Evolutionary conservation across 2,113 vertebrate genomes (phyloP), one percentile per base, ranked within the genome.

Genomic region (Nansenia antarctica): DNA sequence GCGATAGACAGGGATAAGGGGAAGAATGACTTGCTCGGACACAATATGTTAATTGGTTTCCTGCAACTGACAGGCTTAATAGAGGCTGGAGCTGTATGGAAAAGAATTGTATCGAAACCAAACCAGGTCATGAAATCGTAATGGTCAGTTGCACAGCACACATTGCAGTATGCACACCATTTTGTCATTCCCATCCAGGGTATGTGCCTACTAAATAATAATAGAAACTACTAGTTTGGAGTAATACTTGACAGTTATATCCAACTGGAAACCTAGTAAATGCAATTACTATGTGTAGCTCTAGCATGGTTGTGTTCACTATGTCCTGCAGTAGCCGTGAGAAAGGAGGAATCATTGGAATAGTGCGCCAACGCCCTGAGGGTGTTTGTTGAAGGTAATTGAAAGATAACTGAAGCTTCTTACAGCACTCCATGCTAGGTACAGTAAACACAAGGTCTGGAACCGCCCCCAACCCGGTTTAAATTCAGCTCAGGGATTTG

Each of bases 41-140:
- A 88, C 80, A 83, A 79, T 87, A 90, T 91, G 84, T 85, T 91
- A 92, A 91, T 91, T 91, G 88, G 74, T 81, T 85, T 55, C 70
- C 83, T 77, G 57, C 84, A 79, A 85, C 65, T 86, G 85, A 87
- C 82, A 86, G 82, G 70, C 73, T 78, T 82, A 78, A 77, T 84
- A 90, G 84, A 91, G 83, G 86, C 85, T 81, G 82, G 70, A 70
- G 82, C 76, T 66, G 73, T 77, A 63, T 76, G 71, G 79, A 52
- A 77, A 74, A 78, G 81, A 79, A 83, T 81, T 85, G 37, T n/a
- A n/a, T n/a, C n/a, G 29, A 52, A 49, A 81, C 69, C 78, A 70
- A 68, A 84, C 61, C 77, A 82, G 74, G 85, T 82, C 71, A 77
- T 76, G 74, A 62, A 83, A 80, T 61, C 78, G 81, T 86, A 31